Percentiles rank a stretch among this genome's conserved stretches.
Conservation (phyloP, 2,888 invertebrate genomes). For the Didymodactylos carnosus region DNA sequence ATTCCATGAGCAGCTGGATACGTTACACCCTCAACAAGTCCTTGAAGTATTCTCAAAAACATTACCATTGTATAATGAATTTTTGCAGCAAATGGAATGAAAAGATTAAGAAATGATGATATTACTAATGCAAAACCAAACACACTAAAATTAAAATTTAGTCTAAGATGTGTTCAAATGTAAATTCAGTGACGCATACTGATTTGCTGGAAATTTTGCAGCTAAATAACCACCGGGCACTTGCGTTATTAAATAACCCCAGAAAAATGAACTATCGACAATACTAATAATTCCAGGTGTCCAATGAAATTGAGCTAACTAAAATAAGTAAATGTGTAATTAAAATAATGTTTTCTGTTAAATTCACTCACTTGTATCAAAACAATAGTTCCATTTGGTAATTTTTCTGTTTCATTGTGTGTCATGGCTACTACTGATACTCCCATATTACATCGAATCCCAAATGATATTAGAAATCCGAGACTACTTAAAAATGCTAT, state of each 20-base stretch:
- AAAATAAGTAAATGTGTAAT: no score
- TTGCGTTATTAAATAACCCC: constrained; percentile 91
- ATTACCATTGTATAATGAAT: constrained; percentile 59
- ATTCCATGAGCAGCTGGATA: no score
- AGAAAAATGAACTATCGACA: constrained; percentile 90
- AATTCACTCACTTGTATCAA: neutral
- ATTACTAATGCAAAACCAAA: constrained; percentile 82
- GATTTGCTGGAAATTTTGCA: constrained; percentile 84
- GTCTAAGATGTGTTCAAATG: no score
- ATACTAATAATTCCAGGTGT: constrained; percentile 47
- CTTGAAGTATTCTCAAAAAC: constrained; percentile 71
- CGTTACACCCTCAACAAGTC: no score
- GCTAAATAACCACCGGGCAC: constrained; percentile 94
- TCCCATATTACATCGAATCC: constrained; percentile 96
- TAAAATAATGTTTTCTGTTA: neutral
- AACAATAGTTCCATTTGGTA: constrained; percentile 10
- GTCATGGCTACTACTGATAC: constrained; percentile 69
- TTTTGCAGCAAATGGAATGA: constrained; percentile 72
- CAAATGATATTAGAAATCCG: constrained; percentile 42
- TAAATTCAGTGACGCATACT: neutral
- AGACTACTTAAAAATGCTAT: constrained; percentile 36
- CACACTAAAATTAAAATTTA: constrained; percentile 39
- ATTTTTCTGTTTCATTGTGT: constrained; percentile 23
- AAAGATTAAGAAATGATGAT: constrained; percentile 73
- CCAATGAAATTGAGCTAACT: constrained; percentile 52